Conservation (phyloP, 2,888 invertebrate genomes). For the Lasioglossum morio region DNA sequence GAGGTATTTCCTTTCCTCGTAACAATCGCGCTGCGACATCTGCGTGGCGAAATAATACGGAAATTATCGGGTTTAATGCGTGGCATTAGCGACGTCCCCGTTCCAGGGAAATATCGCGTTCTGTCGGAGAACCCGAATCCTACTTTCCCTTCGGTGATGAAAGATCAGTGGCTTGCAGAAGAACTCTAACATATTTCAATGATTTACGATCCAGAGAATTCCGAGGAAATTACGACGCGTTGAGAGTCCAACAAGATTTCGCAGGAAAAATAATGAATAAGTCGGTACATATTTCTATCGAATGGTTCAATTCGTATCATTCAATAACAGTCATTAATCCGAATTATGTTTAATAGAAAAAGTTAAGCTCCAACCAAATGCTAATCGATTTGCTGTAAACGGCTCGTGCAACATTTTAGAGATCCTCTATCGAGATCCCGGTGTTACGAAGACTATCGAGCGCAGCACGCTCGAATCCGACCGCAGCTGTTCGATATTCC, state of each 20-base stretch:
- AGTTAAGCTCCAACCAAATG: too few species aligned
- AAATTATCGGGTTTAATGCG: constrained; percentile 29
- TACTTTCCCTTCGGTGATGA: constrained; percentile 13
- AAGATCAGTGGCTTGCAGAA: background rate
- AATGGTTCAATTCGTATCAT: too few species aligned
- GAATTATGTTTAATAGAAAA: too few species aligned
- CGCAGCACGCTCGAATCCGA: background rate
- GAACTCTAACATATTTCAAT: background rate
- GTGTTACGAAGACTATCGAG: background rate
- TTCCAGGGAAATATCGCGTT: constrained; percentile 12
- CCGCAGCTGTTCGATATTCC: background rate
- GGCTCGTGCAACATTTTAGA: too few species aligned
- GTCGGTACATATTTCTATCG: too few species aligned
- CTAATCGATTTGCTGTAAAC: too few species aligned
- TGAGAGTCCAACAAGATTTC: background rate
- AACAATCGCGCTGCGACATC: constrained; percentile 11
- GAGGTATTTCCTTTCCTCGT: constrained; percentile 33
- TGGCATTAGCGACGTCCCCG: constrained; percentile 10
- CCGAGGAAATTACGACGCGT: background rate
- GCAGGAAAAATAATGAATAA: too few species aligned
- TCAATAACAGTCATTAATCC: too few species aligned
- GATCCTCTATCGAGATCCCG: too few species aligned
- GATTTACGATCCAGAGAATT: background rate
- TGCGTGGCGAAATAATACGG: constrained; percentile 16
- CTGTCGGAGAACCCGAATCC: constrained; percentile 10